phyloP scores from a whole-genome alignment of 1,140 invertebrate genomes.

The Hycleus phaleratus region DNA sequence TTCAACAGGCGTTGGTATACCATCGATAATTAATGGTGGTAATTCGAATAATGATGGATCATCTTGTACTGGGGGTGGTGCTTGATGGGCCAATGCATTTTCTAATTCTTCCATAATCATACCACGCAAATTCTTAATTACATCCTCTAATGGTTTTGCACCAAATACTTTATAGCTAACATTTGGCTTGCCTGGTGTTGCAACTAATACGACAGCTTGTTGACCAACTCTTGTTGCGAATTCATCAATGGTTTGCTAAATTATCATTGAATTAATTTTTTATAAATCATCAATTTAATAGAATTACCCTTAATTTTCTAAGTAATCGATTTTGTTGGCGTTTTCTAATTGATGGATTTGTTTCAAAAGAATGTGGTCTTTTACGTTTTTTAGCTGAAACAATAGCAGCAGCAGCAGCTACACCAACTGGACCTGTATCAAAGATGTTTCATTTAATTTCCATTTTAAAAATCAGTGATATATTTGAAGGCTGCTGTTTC shows the following conservation, averaged over 20 bases:
- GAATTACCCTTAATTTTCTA: conserved; percentile 68
- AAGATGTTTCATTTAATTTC: conserved; percentile 19
- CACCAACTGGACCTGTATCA: conserved; percentile 78
- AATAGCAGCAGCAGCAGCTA: conserved; percentile 94
- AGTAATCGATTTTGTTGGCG: conserved; percentile 91
- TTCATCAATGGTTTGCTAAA: conserved; percentile 92
- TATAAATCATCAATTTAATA: neutral
- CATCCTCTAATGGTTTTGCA: conserved; percentile 93
- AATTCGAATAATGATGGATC: conserved; percentile 90
- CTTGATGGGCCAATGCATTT: conserved; percentile 84
- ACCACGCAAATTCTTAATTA: conserved; percentile 80
- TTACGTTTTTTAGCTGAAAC: conserved; percentile 93
- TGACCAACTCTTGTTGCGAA: conserved; percentile 96
- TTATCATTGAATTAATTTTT: conserved; percentile 20
- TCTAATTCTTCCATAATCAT: conserved; percentile 94
- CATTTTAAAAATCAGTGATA: conserved; percentile 17
- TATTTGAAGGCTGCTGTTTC: neutral
- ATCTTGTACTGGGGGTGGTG: conserved; percentile 84
- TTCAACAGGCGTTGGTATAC: conserved; percentile 95
- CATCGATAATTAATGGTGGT: conserved; percentile 92
- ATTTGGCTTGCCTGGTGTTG: conserved; percentile 93
- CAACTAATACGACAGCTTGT: conserved; percentile 91
- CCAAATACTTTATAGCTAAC: conserved; percentile 95
- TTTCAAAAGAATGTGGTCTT: conserved; percentile 93
- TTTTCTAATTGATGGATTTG: conserved; percentile 94